phyloP scores from a whole-genome alignment of 2,113 vertebrate genomes.

The Cyanoramphus novaezelandiae region DNA sequence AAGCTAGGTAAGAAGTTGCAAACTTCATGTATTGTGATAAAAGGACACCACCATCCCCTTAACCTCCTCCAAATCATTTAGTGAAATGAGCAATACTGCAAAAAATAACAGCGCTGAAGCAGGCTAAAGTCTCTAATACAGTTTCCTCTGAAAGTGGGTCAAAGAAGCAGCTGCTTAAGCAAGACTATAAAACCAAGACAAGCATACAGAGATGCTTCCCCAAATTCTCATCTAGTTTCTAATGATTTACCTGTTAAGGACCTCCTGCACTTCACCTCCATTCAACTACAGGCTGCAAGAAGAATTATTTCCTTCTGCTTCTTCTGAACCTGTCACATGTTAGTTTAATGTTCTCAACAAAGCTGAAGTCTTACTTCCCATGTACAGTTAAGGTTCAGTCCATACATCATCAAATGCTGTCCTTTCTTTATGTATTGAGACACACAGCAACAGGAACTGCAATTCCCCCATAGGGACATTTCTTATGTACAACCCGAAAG shows the following conservation, averaged over 20 bases:
- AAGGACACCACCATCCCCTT: not conserved
- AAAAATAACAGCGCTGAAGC: not conserved
- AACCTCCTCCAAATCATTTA: not conserved
- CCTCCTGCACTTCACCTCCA: not conserved
- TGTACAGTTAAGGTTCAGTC: not conserved
- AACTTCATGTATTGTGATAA: not conserved
- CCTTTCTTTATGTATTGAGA: not conserved
- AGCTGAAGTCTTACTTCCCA: not conserved
- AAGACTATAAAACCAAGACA: not conserved
- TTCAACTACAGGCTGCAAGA: not conserved
- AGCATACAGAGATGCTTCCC: not conserved
- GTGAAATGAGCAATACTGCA: not conserved
- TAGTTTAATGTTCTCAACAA: not conserved
- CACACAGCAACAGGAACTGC: not conserved
- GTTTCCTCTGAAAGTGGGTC: not conserved
- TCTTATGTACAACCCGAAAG: not conserved
- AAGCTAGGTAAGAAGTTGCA: not conserved
- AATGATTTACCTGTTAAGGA: not conserved
- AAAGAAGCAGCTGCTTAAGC: not conserved
- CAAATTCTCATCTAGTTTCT: not conserved
- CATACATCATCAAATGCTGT: not conserved
- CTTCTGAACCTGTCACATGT: not conserved
- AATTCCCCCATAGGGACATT: rapidly evolving
- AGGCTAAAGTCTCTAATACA: not conserved
- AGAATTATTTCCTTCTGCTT: not conserved